Evolutionary conservation across 2,113 vertebrate genomes (phyloP), one percentile per base, ranked within the genome.

Genomic region (Istiophorus platypterus): DNA sequence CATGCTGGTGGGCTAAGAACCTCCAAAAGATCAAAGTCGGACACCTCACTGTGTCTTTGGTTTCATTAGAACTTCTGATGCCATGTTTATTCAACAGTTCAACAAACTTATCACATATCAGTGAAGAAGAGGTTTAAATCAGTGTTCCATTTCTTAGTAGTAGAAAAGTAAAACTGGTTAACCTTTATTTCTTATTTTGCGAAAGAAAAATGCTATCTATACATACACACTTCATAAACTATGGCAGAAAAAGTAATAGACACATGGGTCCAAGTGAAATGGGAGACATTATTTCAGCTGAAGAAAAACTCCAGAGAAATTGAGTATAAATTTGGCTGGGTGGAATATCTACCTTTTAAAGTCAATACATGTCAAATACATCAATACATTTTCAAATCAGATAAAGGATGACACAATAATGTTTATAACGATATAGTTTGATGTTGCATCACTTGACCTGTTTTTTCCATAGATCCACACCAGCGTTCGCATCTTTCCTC

Each of bases 31-130:
- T 90, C 86, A 92, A 91, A 93, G 92, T 75, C 49, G 79, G 76
- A 86, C 56, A 75, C 79, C 78, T 82, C 42, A 49, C 74, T 58
- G 62, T 76, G 68, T 45, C 66, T 80, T 78, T 86, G 81, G 78
- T 80, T 89, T 89, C 72, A 85, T 83, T 86, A 87, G 73, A 88
- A 61, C 85, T 78, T 83, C 45, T 91, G 91, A 91, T 91, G 67
- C 31, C 24, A 64, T 47, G 83, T 90, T 39, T 81, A 78, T 80
- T 77, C 71, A 80, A 76, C 54, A 86, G 37, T 62, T 89, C 82
- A 81, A 79, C 62, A 71, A 57, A 86, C 59, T 47, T 69, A 74
- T 69, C 73, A 78, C 7, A 17, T 65, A 65, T 73, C 74, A 37
- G 7, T 41, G 17, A 76, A 49, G 13, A 67, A 34, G 27, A 76